phyloP scores from a whole-genome alignment of 2,797 vertebrate species.

The Anabacerthia variegaticeps region DNA sequence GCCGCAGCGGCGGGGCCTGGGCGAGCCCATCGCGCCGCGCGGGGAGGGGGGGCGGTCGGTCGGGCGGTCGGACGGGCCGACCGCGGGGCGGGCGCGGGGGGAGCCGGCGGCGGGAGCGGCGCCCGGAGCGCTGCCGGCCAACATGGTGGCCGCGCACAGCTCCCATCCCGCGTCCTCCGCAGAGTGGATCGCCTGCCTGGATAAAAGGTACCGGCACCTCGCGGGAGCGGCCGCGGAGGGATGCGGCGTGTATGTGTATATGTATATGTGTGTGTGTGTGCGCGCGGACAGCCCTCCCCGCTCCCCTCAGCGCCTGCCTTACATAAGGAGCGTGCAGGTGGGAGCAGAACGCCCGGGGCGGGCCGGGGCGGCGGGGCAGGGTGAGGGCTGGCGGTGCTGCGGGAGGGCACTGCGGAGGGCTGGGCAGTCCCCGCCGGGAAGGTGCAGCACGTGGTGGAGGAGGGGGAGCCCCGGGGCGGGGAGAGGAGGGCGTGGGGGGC shows the following conservation, averaged over 20 bases:
- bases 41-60: background rate
- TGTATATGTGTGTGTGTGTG: fast-evolving
- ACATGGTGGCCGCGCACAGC: conserved; percentile 92
- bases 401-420: background rate
- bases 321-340: conserved; percentile 17
- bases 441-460: conserved; percentile 3
- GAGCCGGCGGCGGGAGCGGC: background rate
- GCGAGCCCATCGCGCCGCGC: background rate
- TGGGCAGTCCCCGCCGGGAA: background rate
- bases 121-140: conserved; percentile 61
- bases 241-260: background rate
- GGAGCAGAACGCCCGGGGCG: background rate
- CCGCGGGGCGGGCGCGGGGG: background rate
- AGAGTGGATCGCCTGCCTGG: conserved; percentile 94
- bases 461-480: background rate
- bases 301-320: background rate
- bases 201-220: conserved; percentile 87
- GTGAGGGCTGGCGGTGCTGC: background rate
- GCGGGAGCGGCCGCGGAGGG: background rate
- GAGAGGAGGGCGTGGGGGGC: background rate
- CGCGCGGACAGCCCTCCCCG: background rate
- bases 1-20: background rate
- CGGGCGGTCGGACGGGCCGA: background rate
- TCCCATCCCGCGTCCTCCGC: conserved; percentile 87
- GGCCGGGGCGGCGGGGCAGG: background rate